phyloP scores from a whole-genome alignment of 2,113 vertebrate species.

The Perca flavescens region DNA sequence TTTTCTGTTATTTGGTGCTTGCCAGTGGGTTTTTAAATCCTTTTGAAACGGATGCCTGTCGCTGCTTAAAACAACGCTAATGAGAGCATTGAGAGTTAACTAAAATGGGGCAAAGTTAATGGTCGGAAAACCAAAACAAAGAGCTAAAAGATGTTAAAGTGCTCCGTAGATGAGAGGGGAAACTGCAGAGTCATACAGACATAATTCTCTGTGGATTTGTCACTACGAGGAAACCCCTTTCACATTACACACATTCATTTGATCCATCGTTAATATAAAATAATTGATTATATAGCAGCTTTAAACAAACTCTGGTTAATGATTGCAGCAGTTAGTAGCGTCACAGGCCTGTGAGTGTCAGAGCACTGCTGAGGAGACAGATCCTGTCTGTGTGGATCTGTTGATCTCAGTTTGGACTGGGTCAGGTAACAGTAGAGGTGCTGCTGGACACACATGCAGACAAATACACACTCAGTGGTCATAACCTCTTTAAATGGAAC shows the following conservation, averaged over 20 bases:
- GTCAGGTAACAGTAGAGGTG: constrained; percentile 66
- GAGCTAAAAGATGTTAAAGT: too few species aligned
- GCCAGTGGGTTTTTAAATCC: too few species aligned
- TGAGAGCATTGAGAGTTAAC: neutral
- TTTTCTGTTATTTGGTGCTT: neutral
- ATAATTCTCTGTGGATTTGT: neutral
- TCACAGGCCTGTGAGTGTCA: constrained; percentile 30
- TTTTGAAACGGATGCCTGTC: neutral
- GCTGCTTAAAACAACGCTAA: neutral
- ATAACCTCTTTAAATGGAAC: constrained; percentile 46
- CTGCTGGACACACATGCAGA: constrained; percentile 15
- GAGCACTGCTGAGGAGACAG: constrained; percentile 59
- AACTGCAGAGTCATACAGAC: too few species aligned
- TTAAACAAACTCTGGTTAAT: constrained; percentile 3
- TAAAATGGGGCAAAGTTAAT: too few species aligned
- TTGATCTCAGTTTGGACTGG: constrained; percentile 65
- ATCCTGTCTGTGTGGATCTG: constrained; percentile 52
- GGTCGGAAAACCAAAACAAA: too few species aligned
- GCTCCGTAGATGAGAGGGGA: too few species aligned
- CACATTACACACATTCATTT: neutral
- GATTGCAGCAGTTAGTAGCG: constrained; percentile 1
- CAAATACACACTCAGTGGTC: constrained; percentile 9
- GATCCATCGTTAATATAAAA: neutral
- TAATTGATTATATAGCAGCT: neutral
- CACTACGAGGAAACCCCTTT: neutral